A percentile compares a stretch with the other conserved stretches of the same genome.
Conservation (phyloP, 2,113 vertebrate genomes). For the Nothoprocta perdicaria region DNA sequence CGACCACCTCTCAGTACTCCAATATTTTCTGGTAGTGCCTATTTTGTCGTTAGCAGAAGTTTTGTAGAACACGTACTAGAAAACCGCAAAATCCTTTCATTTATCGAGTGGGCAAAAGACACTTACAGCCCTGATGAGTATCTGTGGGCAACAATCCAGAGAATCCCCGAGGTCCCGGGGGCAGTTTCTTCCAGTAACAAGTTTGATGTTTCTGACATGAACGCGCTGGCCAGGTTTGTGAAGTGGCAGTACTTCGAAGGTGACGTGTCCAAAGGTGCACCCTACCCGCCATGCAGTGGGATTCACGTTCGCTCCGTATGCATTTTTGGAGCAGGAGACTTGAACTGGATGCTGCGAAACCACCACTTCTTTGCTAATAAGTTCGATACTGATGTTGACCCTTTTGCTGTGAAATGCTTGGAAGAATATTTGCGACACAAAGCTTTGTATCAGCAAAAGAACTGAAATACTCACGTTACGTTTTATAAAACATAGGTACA, state of each 20-base stretch:
- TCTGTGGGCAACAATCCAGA: conserved; percentile 91
- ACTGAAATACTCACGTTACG: not conserved
- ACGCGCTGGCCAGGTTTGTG: conserved; percentile 84
- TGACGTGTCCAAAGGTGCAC: conserved; percentile 69
- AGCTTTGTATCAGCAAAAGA: conserved; percentile 71
- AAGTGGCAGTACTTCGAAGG: conserved; percentile 90
- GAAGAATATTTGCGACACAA: conserved; percentile 87
- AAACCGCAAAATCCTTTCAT: conserved; percentile 72
- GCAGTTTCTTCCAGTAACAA: conserved; percentile 79
- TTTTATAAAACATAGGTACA: not conserved
- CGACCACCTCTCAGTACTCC: conserved; percentile 81
- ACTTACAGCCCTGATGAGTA: conserved; percentile 91
- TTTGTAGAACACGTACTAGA: conserved; percentile 81
- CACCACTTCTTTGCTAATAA: conserved; percentile 94
- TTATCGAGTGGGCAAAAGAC: conserved; percentile 89
- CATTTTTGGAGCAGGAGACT: conserved; percentile 87
- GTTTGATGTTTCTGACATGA: conserved; percentile 86
- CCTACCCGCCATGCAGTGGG: conserved; percentile 86
- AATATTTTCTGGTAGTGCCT: conserved; percentile 88
- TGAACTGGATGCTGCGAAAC: conserved; percentile 83
- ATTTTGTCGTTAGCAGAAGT: conserved; percentile 84
- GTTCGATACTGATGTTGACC: conserved; percentile 85
- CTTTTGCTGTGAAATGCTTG: conserved; percentile 85
- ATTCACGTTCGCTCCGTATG: conserved; percentile 84
- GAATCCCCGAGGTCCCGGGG: conserved; percentile 85